These are phyloP conservation scores for Porites australiensis DNA, from an alignment of 64 coral and sea anemone genomes.

Conservation along the genomic window DNA sequence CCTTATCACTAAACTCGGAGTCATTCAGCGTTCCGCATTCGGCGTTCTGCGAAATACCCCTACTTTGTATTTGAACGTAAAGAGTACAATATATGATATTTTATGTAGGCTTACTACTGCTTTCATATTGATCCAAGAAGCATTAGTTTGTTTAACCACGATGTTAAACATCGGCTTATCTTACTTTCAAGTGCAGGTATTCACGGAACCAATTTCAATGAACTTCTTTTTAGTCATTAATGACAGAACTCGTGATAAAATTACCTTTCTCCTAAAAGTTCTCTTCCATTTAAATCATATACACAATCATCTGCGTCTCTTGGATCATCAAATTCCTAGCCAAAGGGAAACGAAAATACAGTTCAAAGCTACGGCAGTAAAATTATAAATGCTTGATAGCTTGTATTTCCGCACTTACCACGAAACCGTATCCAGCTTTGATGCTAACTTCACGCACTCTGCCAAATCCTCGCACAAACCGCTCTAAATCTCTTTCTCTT, in stretches of 20 bases:
- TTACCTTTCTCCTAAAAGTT: slow-evolving; percentile 97
- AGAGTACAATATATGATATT: no score
- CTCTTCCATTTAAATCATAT: slow-evolving; percentile 95
- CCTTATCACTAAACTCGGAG: no score
- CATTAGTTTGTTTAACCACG: no score
- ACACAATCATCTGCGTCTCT: slow-evolving; percentile 96
- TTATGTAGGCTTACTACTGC: no score
- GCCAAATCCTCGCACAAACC: slow-evolving; percentile 92
- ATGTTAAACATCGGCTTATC: no score
- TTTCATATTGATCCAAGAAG: no score
- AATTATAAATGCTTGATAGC: no score
- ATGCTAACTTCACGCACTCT: slow-evolving; percentile 95
- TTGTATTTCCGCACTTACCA: slow-evolving; percentile 67
- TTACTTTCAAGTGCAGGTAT: no score
- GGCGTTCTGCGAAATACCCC: no score
- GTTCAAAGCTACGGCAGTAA: no score
- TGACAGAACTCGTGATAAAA: background rate
- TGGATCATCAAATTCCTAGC: slow-evolving; percentile 92
- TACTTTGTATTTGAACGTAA: no score
- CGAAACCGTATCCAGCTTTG: slow-evolving; percentile 98
- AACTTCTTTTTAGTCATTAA: background rate
- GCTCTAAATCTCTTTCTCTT: slow-evolving; percentile 96
- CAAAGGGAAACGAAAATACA: background rate
- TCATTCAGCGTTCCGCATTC: no score
- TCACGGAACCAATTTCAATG: background rate